Conservation (phyloP, 2,797 vertebrate genomes). For the Acanthis flammea region DNA sequence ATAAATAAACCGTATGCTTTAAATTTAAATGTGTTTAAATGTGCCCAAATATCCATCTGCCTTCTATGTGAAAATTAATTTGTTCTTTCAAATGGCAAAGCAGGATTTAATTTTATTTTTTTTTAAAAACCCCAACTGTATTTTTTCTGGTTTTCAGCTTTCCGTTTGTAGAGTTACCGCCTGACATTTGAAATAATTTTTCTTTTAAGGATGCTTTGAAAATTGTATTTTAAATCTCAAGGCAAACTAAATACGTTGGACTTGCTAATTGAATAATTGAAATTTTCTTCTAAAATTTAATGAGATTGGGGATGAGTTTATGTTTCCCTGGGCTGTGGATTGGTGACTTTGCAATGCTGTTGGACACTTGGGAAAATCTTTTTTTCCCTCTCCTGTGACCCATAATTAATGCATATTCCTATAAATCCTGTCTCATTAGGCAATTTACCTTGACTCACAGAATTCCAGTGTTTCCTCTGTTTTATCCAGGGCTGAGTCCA, state of each 20-base stretch:
- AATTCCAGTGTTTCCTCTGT: not conserved
- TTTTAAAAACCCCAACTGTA: not conserved
- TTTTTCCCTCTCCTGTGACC: not conserved
- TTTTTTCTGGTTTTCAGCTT: not conserved
- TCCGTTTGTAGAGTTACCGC: not conserved
- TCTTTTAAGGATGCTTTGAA: too few species aligned
- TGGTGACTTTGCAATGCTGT: not conserved
- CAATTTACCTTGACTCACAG: not conserved
- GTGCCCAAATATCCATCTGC: fast-evolving
- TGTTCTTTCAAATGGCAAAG: not conserved
- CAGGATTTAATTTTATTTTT: not conserved
- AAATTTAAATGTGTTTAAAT: not conserved
- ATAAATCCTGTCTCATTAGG: not conserved
- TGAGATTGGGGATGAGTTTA: not conserved
- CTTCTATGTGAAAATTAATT: not conserved
- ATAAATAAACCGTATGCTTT: not conserved
- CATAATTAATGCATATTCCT: not conserved
- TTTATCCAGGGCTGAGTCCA: not conserved
- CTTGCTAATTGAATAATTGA: not conserved
- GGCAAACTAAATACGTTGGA: fast-evolving
- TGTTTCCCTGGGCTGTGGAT: not conserved
- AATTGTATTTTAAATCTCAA: not conserved
- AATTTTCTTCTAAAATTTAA: not conserved
- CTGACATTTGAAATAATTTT: not conserved
- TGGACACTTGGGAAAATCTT: not conserved